Evolutionary conservation across 2,113 vertebrate genomes (phyloP).

Genomic region (Sceloporus tristichus): DNA sequence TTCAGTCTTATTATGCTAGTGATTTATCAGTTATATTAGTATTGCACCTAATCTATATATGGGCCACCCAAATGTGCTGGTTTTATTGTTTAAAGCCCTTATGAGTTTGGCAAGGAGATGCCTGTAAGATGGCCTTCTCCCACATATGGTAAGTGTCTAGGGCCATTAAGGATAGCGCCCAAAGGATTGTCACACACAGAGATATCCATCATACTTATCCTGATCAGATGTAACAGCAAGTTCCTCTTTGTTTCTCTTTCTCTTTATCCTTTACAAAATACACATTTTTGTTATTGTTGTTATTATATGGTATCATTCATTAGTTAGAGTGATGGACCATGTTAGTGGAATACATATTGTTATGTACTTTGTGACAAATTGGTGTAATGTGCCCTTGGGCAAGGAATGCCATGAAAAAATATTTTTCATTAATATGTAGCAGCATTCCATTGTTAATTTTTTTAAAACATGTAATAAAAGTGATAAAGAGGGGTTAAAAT

Average conservation of each 20-base stretch:
- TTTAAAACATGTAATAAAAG: not conserved
- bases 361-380: not conserved
- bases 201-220: not conserved
- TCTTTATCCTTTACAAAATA: not conserved
- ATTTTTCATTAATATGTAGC: too few relatives aligned
- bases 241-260: not conserved
- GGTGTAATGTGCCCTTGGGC: not conserved
- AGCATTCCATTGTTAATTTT: not conserved
- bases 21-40: not conserved
- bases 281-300: not conserved
- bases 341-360: not conserved
- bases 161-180: too few relatives aligned
- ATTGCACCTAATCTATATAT: too few relatives aligned
- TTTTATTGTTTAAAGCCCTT: not conserved
- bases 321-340: too few relatives aligned
- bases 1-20: not conserved
- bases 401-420: not conserved
- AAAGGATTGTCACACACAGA: not conserved
- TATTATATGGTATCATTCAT: too few relatives aligned
- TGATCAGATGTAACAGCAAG: not conserved
- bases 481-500: conserved; percentile 6
- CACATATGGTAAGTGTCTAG: not conserved
- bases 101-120: not conserved
- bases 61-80: too few relatives aligned
- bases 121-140: not conserved